Base-by-base conservation (phyloP, 2,113 vertebrate species). In the Lampris incognitus region DNA sequence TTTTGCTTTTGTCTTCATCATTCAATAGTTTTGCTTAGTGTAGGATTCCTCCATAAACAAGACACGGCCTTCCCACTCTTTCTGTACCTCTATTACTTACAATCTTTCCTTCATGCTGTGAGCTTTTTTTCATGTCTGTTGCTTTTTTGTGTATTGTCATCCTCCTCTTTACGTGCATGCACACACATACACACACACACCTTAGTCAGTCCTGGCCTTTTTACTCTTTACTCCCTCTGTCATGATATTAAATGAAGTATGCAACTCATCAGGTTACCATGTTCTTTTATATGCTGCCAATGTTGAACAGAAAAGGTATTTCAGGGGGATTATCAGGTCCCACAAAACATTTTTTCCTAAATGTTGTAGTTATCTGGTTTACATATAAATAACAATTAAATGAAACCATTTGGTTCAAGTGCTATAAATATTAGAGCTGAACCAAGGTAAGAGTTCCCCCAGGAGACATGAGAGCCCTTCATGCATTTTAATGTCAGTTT, bases 221-320 rank as follows among this genome's bases (percentile, higher is more conserved):
- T 66, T 82, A 13, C 74, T 78, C 73, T 76, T 74, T 10, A 81
- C 76, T 88, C 78, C 81, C 76, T 69, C 82, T 76, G 58, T 87
- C 78, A 66, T 68, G 82, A 87, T 85, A 79, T 83, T 78, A 87
- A 87, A 81, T 84, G 70, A 89, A 85, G 82, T 79, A 87, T 87
- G 85, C 79, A 77, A 81, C 81, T 87, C 84, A 88, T 90, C 86
- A 80, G 69, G 74, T 89, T 87, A 76, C 83, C n/a, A 6, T 49
- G 60, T 80, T 66, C 88, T 93, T 93, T 93, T 55, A 89, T 90
- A 37, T 66, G 63, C 76, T 87, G 84, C 89, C 88, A 91, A 10
- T 46, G 59, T 48, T 56, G 69, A 80, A 76, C 67, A 72, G 42
- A 36, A 82, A 74, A 76, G 62, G 65, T 57, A 78, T 88, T 85